Evolutionary conservation across 1,140 invertebrate species (phyloP), one percentile per base, ranked within the genome.

Genomic region (Micrasema minimum): DNA sequence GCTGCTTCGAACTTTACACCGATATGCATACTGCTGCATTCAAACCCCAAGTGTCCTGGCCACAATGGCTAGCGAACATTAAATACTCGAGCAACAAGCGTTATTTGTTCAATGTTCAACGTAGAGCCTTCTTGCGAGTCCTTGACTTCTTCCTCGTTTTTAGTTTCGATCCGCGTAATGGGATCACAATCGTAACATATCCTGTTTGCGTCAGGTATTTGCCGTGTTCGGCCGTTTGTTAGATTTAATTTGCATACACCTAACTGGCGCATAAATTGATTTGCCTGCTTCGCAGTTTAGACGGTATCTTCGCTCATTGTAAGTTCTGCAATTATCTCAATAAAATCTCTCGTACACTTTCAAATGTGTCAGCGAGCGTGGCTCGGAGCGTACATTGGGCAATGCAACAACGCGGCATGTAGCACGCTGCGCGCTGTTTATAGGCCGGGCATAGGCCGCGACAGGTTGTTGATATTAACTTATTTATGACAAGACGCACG

Each of bases 391-490:
- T 51, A 20, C 31, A 38, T 66, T 66, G 31, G 31, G 64, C 46
- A 64, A 38, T 16, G 64, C 43, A 23, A 16, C 26, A 64, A 38
- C 55, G 23, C 16, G 14, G 16, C 38, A 23, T 62, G n/a, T 22
- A n/a, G n/a, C 59, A 38, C 18, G n/a, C 20, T 22, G 62, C 43
- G 45, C 38, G 11, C 4, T 48, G 61, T 64, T 64, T 64, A 64
- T 48, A 64, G 31, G 61, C 23, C 59, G 41, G 59, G 45, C 62
- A 38, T 7, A 37, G 26, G 46, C 61, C 46, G 48, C 64, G 64
- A 50, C 45, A 66, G 64, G 64, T 66, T 50, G 46, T 66, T 53
- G 46, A 66, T 66, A 66, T 64, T 48, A 48, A 20, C 61, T 48
- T 48, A 48, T 64, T 64, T 66, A 53, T 53, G 64, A 66, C 64